Conservation (phyloP, 2,113 vertebrate species). For the Centropristis striata region DNA sequence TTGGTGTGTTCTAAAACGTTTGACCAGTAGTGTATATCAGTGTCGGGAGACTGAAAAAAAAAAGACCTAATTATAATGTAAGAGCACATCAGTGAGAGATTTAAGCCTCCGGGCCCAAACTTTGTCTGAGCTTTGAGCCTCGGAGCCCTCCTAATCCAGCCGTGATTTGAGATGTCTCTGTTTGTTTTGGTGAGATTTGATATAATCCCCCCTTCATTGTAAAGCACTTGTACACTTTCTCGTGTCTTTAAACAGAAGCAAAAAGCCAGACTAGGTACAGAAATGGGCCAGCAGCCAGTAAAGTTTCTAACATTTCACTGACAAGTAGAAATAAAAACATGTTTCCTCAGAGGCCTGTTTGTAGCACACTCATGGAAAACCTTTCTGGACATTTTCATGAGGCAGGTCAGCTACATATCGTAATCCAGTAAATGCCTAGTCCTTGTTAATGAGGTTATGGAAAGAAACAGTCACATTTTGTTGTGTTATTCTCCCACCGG, state of each 20-base stretch:
- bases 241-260: conserved; percentile 10
- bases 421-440: conserved; percentile 8
- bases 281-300: background rate
- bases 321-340: conserved; percentile 3
- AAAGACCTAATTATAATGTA: conserved; percentile 17
- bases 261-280: background rate
- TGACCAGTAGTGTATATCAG: no score
- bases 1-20: no score
- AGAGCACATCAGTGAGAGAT: conserved; percentile 7
- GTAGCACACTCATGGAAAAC: conserved; percentile 12
- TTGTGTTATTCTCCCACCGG: conserved; percentile 6
- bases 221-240: conserved; percentile 24
- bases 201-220: conserved; percentile 42
- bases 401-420: conserved; percentile 9
- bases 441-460: conserved; percentile 36
- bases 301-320: background rate
- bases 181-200: conserved; percentile 61
- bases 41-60: background rate
- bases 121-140: conserved; percentile 28
- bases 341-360: background rate
- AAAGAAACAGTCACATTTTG: conserved; percentile 27
- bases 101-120: conserved; percentile 9
- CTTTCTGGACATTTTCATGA: conserved; percentile 15
- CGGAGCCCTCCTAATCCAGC: conserved; percentile 61
- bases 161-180: conserved; percentile 37